Evolutionary conservation across 1,140 invertebrate species (phyloP), one percentile per base, ranked within the genome.

Genomic region (Dreissena rostriformis): DNA sequence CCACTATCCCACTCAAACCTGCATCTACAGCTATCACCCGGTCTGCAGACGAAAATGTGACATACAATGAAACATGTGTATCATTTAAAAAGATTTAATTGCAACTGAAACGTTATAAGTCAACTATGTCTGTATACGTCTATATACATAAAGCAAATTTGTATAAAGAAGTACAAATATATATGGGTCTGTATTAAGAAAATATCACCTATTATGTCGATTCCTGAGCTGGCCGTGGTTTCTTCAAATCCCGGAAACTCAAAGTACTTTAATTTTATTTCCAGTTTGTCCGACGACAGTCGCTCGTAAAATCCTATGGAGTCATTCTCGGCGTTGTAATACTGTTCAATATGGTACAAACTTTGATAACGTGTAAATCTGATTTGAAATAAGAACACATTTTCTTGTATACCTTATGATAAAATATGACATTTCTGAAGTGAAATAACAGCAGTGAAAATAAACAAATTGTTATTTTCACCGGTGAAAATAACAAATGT

Each of bases 291-390:
- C 17, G 49, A 12, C 2, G 65, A 0, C n/a, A 68, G 26, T 57
- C 77, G 51, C 4, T 53, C 49, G 22, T 71, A 80, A 49, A 29
- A 80, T 0, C 77, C 77, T 11, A 80, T 80, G 2, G 77, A 66
- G n/a, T 80, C 77, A 15, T 61, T 70, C 53, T 80, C 77, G 5
- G 77, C 77, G 49, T 80, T 80, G 65, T 57, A 80, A 51, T 61
- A 80, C 76, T 79, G 12, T 61, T 6, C 4, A 61, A 61, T 61
- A 5, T 2, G 17, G 22, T 61, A 12, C 17, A 4, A n/a, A 24
- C 22, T 61, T 61, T 61, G 22, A 19, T 6, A 24, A 11, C 57
- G 57, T n/a, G 57, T 61, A 2, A 61, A 61, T 24, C 17, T 5
- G 22, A 11, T 61, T 61, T 61, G 12, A 61, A 61, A 19, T 24